Percentiles rank a stretch among this genome's conserved stretches.
Evolutionary conservation across 2,113 vertebrate genomes (phyloP).

Genomic region (Periophthalmodon schlosseri): DNA sequence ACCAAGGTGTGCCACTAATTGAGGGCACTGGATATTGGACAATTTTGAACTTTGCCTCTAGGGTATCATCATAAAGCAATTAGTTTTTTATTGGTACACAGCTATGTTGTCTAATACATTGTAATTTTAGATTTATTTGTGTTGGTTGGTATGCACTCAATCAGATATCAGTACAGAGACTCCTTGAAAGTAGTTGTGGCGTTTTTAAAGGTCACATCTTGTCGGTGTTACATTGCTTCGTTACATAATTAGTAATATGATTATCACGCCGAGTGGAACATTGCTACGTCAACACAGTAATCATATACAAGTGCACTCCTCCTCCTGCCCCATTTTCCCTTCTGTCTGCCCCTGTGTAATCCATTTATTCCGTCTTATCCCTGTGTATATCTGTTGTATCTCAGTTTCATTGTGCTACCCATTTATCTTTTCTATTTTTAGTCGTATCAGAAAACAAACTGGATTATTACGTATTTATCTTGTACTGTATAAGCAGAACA

Average conservation of each 20-base stretch:
- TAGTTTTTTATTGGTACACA: not conserved
- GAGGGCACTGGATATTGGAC: no score
- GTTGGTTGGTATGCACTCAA: not conserved
- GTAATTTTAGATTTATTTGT: not conserved
- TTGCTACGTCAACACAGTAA: conserved; percentile 35
- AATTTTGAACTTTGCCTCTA: not conserved
- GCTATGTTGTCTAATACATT: not conserved
- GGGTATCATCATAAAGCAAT: not conserved
- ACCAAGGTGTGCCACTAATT: no score
- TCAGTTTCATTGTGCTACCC: not conserved
- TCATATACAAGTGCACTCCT: conserved; percentile 18
- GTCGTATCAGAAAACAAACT: conserved; percentile 23
- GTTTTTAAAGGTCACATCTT: not conserved
- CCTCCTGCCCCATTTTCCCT: conserved; percentile 3
- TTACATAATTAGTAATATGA: conserved; percentile 23
- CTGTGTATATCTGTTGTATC: conserved; percentile 12
- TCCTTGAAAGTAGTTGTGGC: not conserved
- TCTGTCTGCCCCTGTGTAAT: not conserved
- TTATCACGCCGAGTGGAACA: conserved; percentile 12
- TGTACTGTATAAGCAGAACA: not conserved
- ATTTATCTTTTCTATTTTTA: conserved; percentile 39
- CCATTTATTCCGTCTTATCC: conserved; percentile 4
- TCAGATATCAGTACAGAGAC: not conserved
- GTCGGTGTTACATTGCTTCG: not conserved
- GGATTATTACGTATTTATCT: conserved; percentile 8